phyloP scores from a whole-genome alignment of 2,888 invertebrate genomes.

The Loripinus fragilis region DNA sequence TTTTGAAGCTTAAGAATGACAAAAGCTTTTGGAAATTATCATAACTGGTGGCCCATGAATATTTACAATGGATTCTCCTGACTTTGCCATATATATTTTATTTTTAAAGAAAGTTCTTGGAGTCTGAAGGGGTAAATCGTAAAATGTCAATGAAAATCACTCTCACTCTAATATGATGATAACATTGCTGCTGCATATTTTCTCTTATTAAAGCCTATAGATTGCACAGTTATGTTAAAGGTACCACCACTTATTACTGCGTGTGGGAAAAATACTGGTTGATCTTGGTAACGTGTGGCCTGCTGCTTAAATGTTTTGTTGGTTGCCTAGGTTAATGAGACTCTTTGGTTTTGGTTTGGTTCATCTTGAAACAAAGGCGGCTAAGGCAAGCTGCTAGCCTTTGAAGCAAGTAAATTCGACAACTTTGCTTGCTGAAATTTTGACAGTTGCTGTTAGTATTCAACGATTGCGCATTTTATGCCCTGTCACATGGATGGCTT shows the following conservation, averaged over 20 bases:
- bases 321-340: neutral
- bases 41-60: no score
- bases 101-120: no score
- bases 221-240: neutral
- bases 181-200: no score
- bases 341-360: neutral
- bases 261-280: neutral
- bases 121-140: no score
- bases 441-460: slow-evolving; percentile 23
- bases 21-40: no score
- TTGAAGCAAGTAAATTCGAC: neutral
- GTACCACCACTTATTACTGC: neutral
- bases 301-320: neutral
- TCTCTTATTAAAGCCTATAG: neutral
- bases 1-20: no score
- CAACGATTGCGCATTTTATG: slow-evolving; percentile 27
- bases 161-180: neutral
- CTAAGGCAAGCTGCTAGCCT: neutral
- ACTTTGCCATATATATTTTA: no score
- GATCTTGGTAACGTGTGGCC: neutral
- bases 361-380: no score
- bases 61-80: no score
- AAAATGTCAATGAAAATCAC: neutral
- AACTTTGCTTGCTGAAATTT: neutral
- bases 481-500: slow-evolving; percentile 22